Evolutionary conservation across 2,888 invertebrate genomes (phyloP).

Genomic region (Cosmia pyralina): DNA sequence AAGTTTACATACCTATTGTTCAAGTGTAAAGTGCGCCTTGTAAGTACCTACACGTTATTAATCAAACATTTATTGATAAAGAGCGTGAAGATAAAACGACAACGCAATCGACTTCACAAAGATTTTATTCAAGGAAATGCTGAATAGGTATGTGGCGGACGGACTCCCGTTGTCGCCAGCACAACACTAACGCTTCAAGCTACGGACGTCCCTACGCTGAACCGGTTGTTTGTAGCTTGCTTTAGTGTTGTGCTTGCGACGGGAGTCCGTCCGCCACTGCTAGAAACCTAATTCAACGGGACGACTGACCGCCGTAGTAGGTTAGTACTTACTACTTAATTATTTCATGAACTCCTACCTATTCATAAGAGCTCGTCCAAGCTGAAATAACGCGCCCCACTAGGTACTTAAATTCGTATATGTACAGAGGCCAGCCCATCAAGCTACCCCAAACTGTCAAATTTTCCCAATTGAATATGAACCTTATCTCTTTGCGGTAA

Average conservation of each 20-base stretch:
- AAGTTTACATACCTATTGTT: neutral
- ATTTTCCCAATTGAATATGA: too few species aligned
- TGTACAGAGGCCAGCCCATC: too few species aligned
- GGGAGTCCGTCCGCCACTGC: too few species aligned
- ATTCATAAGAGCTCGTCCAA: neutral
- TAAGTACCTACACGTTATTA: constrained; percentile 38
- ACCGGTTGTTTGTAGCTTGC: too few species aligned
- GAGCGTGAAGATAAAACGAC: constrained; percentile 54
- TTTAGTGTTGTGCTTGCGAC: too few species aligned
- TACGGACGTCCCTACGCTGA: too few species aligned
- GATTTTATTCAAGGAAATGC: constrained; percentile 10
- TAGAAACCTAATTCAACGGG: neutral
- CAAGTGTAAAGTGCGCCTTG: constrained; percentile 7
- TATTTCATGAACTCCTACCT: neutral
- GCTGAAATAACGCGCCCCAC: too few species aligned
- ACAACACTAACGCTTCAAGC: too few species aligned
- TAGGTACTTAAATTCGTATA: too few species aligned
- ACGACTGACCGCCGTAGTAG: neutral
- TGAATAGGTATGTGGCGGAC: neutral
- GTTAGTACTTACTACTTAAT: neutral
- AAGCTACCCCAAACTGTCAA: too few species aligned
- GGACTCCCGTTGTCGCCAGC: too few species aligned
- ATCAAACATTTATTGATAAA: constrained; percentile 46
- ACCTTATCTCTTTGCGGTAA: too few species aligned
- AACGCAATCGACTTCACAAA: constrained; percentile 21